Evolutionary conservation across 2,888 invertebrate species (phyloP).

Genomic region (Xestia ashworthii): DNA sequence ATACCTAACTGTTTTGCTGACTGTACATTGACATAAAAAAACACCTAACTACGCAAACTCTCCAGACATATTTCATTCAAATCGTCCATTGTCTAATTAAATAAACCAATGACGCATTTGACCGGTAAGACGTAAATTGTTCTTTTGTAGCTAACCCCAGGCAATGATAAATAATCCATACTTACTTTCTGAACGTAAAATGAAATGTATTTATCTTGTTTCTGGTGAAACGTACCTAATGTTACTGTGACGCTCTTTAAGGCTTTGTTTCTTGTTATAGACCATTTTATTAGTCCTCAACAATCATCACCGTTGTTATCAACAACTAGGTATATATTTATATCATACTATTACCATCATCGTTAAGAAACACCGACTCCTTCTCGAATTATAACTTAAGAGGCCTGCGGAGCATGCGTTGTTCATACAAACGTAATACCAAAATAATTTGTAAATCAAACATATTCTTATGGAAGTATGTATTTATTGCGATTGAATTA

Average conservation of each 20-base stretch:
- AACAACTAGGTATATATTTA: no score
- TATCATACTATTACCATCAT: background rate
- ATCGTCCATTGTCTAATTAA: conserved; percentile 31
- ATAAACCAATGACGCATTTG: conserved; percentile 33
- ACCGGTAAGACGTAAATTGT: conserved; percentile 10
- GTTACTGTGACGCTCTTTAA: background rate
- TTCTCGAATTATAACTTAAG: no score
- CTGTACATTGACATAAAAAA: conserved; percentile 16
- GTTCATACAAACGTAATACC: no score
- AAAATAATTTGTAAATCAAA: no score
- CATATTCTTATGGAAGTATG: no score
- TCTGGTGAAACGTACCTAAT: background rate
- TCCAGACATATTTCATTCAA: background rate
- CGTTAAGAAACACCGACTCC: background rate
- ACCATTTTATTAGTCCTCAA: no score
- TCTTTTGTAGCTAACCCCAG: conserved; percentile 38
- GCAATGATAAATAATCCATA: conserved; percentile 5
- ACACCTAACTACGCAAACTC: background rate
- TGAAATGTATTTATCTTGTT: conserved; percentile 1
- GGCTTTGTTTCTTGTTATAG: no score
- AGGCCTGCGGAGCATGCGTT: no score
- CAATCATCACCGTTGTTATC: no score
- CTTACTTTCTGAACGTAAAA: background rate
- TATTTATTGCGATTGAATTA: no score
- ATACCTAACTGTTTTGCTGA: no score